A percentile compares a stretch with the other conserved stretches of the same genome.
These are phyloP conservation scores for Dreissena polymorpha DNA, from an alignment of 1,140 invertebrate genomes.

Conservation along the genomic window DNA sequence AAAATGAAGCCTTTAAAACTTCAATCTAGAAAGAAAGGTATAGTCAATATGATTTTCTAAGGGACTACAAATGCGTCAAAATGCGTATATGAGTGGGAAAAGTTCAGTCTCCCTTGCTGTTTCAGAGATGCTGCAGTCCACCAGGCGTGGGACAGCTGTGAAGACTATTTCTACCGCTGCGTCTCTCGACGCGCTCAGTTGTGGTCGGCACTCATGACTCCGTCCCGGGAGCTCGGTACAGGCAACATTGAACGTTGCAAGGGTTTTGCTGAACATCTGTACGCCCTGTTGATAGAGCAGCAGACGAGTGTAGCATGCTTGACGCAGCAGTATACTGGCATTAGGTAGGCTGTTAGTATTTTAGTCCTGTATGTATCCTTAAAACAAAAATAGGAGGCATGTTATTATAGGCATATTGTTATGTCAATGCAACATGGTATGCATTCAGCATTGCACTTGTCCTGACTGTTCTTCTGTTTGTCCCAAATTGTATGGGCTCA, in stretches of 20 bases:
- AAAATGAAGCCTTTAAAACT: too few species aligned
- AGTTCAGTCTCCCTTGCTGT: constrained; percentile 58
- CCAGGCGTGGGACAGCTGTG: constrained; percentile 86
- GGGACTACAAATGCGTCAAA: too few species aligned
- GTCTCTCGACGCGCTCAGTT: constrained; percentile 86
- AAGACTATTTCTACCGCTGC: constrained; percentile 88
- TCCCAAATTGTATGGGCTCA: too few species aligned
- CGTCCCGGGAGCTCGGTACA: constrained; percentile 88
- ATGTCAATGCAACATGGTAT: too few species aligned
- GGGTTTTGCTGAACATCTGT: constrained; percentile 88
- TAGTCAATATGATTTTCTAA: too few species aligned
- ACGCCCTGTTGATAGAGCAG: constrained; percentile 76
- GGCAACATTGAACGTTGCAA: constrained; percentile 91
- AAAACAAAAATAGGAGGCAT: too few species aligned
- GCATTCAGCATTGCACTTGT: too few species aligned
- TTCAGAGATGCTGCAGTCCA: constrained; percentile 62
- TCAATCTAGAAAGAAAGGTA: too few species aligned
- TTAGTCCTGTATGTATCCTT: too few species aligned
- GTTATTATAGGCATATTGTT: too few species aligned
- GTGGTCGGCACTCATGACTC: constrained; percentile 83
- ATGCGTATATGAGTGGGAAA: constrained; percentile 80
- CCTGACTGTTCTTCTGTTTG: too few species aligned
- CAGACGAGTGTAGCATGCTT: constrained; percentile 16
- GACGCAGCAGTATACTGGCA: constrained; percentile 9
- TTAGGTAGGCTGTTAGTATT: constrained; percentile 40